phyloP scores from a whole-genome alignment of 2,113 vertebrate genomes.

The Lycocorax pyrrhopterus region DNA sequence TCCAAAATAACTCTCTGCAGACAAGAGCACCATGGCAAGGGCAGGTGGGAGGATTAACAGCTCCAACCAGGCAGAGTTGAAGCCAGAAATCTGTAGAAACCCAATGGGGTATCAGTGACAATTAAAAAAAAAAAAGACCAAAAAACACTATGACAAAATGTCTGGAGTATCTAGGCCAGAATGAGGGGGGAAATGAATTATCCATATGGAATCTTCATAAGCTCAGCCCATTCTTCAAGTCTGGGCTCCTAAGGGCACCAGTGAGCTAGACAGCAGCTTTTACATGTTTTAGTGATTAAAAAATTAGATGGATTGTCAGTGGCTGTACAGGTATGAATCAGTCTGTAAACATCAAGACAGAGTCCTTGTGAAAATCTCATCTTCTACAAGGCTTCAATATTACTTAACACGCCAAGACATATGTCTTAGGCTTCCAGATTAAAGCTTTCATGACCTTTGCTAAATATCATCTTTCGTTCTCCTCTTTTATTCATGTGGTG shows the following conservation, averaged over 20 bases:
- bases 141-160: background rate
- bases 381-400: background rate
- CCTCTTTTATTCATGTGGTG: conserved; percentile 14
- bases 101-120: background rate
- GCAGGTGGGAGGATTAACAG: background rate
- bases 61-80: background rate
- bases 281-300: background rate
- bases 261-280: background rate
- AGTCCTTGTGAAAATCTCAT: background rate
- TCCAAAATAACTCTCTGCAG: background rate
- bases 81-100: background rate
- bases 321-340: background rate
- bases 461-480: background rate
- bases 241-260: background rate
- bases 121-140: background rate
- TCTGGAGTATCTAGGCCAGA: background rate
- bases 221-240: background rate
- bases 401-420: background rate
- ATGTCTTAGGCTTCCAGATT: background rate
- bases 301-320: background rate
- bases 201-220: background rate
- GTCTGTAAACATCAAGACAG: background rate
- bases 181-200: background rate
- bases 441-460: background rate
- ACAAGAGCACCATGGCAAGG: background rate